phyloP scores from a whole-genome alignment of 2,113 vertebrate genomes.

The Clinocottus analis region DNA sequence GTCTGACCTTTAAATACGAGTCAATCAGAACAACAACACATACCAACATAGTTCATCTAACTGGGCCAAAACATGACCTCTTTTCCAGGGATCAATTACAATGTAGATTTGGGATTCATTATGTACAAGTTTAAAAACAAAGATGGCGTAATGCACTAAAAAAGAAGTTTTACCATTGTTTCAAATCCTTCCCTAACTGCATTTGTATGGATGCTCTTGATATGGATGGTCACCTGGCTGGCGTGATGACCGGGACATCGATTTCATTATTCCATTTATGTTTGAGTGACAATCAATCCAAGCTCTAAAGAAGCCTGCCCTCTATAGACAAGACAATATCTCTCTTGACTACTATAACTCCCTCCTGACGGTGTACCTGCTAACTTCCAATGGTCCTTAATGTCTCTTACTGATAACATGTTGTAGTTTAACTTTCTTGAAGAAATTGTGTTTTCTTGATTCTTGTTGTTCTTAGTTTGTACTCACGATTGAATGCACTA shows the following conservation, averaged over 20 bases:
- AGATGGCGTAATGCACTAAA: conserved; percentile 14
- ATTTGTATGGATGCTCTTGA: neutral
- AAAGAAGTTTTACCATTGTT: neutral
- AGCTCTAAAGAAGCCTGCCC: neutral
- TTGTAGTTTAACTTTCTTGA: too few species aligned
- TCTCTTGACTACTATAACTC: too few species aligned
- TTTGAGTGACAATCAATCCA: neutral
- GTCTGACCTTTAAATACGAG: conserved; percentile 11
- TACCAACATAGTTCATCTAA: neutral
- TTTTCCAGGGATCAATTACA: conserved; percentile 2
- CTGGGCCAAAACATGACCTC: conserved; percentile 21
- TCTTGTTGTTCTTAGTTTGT: too few species aligned
- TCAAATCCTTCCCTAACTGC: too few species aligned
- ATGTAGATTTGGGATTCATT: conserved; percentile 5
- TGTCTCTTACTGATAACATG: too few species aligned
- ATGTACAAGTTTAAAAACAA: neutral
- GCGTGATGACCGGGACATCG: neutral
- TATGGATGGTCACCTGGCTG: neutral
- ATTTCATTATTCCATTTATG: neutral
- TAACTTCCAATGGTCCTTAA: too few species aligned
- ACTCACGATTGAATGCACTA: too few species aligned
- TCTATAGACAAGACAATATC: too few species aligned
- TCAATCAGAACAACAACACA: conserved; percentile 13
- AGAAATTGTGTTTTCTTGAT: too few species aligned
- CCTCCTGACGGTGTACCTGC: too few species aligned